A percentile compares a stretch with the other conserved stretches of the same genome.
Conservation (phyloP, 2,797 vertebrate genomes). For the Scarus forsteni region DNA sequence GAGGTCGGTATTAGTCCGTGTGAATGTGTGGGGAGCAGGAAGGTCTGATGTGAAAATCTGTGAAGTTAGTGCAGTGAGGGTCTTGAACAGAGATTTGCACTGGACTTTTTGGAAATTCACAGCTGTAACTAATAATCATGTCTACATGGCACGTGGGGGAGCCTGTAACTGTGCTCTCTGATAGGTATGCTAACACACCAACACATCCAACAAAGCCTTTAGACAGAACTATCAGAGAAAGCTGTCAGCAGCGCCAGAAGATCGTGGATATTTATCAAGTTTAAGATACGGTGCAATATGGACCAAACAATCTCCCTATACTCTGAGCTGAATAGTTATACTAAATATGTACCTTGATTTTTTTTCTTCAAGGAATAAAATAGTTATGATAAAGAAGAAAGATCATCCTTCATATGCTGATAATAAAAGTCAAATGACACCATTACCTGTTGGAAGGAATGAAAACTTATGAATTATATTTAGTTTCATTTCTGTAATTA, state of each 20-base stretch:
- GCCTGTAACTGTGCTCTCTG: neutral
- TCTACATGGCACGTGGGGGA: slow-evolving; percentile 1
- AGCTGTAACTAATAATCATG: neutral
- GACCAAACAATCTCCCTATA: too few relatives aligned
- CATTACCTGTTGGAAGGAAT: too few relatives aligned
- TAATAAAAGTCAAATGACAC: too few relatives aligned
- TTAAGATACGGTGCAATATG: too few relatives aligned
- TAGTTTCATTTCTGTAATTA: too few relatives aligned
- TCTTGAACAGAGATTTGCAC: neutral
- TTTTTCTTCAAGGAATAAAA: too few relatives aligned
- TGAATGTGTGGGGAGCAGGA: slow-evolving; percentile 19
- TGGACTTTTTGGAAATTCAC: neutral
- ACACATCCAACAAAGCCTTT: neutral
- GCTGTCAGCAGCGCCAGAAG: neutral
- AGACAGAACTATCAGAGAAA: too few relatives aligned
- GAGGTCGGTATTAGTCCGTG: neutral
- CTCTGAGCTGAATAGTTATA: too few relatives aligned
- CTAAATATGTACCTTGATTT: too few relatives aligned
- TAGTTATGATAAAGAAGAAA: too few relatives aligned
- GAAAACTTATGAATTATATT: too few relatives aligned
- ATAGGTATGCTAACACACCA: neutral
- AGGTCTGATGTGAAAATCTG: neutral
- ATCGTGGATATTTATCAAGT: neutral
- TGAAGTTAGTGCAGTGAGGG: neutral
- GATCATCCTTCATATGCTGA: too few relatives aligned